Evolutionary conservation across 2,113 vertebrate genomes (phyloP), one percentile per base, ranked within the genome.

Genomic region (Psilopsiagon aymara): DNA sequence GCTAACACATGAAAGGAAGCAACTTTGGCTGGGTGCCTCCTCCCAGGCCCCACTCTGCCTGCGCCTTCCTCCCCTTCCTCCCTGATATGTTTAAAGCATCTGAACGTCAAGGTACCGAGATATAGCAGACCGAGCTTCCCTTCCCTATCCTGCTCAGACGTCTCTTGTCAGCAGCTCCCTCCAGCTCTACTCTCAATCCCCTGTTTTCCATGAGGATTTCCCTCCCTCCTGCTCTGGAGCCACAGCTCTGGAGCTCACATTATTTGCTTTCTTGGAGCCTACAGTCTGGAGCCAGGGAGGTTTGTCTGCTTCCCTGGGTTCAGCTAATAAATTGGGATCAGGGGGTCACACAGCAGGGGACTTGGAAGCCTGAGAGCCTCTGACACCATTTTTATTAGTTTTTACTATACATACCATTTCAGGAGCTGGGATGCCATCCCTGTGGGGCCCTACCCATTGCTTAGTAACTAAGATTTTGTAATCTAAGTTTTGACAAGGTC

Each of bases 361-460:
- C 96, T 97, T 97, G 98, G 98, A 97, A 98, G 98, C 97, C 97
- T 98, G 98, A 97, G 97, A 98, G 97, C 93, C 97, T 95, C 97
- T 98, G 98, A 98, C 98, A 98, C 97, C 60, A 91, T 97, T 98
- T 98, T 98, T 98, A 98, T 98, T 98, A 98, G 98, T 98, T 98
- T 98, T 98, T 96, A 98, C 97, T 98, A 97, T 97, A 97, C 97
- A 97, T 97, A 97, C 97, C 97, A 98, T 97, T 98, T 98, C 98
- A 96, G 96, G 93, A 97, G 97, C 95, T 0, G 10, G 95, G 97
- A 98, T 98, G 97, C 98, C 98, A 98, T 98, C 98, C 98, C 98
- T 97, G 96, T 94, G 96, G 98, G 98, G 97, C 97, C 90, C 87
- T 97, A 90, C 93, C 97, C 97, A 97, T 98, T 94, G 68, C 97